phyloP scores from a whole-genome alignment of 2,888 invertebrate species.

The Choreutis nemorana region DNA sequence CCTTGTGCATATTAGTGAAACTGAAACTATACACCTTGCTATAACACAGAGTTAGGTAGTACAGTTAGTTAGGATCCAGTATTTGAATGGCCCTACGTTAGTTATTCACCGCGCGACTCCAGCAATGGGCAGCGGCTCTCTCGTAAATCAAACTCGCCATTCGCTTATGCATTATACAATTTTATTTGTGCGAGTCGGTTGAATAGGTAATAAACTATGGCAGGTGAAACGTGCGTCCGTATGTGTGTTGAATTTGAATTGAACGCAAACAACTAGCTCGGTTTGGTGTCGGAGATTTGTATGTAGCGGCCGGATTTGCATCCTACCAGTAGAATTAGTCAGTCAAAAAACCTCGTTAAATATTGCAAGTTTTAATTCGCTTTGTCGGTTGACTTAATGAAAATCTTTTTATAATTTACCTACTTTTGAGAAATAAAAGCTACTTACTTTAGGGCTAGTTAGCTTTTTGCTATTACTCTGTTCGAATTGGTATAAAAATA shows the following conservation, averaged over 20 bases:
- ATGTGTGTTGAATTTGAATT: constrained; percentile 48
- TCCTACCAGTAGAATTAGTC: too few relatives aligned
- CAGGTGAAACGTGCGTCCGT: constrained; percentile 55
- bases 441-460: too few relatives aligned
- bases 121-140: constrained; percentile 23
- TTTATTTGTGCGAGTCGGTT: constrained; percentile 65
- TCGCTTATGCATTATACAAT: constrained; percentile 68
- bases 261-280: constrained; percentile 41
- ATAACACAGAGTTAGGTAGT: too few relatives aligned
- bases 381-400: too few relatives aligned
- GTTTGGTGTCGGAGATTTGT: background rate
- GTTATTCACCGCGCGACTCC: constrained; percentile 56
- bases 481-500: too few relatives aligned
- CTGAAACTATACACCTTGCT: too few relatives aligned
- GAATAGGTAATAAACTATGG: constrained; percentile 65
- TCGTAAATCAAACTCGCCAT: constrained; percentile 66
- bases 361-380: too few relatives aligned
- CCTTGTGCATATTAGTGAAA: constrained; percentile 21
- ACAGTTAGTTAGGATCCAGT: constrained; percentile 20
- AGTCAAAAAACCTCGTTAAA: too few relatives aligned
- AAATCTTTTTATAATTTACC: too few relatives aligned
- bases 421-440: too few relatives aligned
- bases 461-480: too few relatives aligned
- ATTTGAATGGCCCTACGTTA: constrained; percentile 54
- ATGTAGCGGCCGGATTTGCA: background rate